Percentiles rank a stretch among this genome's conserved stretches.
phyloP scores from a whole-genome alignment of 2,797 vertebrate genomes.

The Spinus pinus region DNA sequence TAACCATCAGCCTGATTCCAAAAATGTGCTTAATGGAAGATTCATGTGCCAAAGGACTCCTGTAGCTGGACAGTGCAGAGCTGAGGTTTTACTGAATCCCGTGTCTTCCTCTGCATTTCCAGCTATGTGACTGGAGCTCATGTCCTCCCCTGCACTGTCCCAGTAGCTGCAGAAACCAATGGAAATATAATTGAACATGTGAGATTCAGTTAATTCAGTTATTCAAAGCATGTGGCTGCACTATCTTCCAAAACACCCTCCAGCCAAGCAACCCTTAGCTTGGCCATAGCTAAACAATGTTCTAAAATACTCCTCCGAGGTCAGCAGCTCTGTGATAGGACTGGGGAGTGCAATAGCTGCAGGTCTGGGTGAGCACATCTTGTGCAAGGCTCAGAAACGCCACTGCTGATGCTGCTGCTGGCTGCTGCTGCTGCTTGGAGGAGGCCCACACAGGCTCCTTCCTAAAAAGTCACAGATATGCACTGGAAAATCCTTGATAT shows the following conservation, averaged over 20 bases:
- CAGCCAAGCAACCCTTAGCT: background rate
- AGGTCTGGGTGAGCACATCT: background rate
- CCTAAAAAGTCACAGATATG: background rate
- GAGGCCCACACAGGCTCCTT: background rate
- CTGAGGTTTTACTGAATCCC: background rate
- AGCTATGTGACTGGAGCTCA: background rate
- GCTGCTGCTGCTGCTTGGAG: background rate
- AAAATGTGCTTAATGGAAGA: slow-evolving; percentile 11
- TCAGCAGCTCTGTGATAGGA: background rate
- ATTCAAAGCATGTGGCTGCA: background rate
- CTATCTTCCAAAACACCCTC: background rate
- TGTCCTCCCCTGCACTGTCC: background rate
- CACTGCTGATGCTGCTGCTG: background rate
- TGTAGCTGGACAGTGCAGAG: background rate
- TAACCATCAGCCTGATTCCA: background rate
- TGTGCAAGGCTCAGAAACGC: rapidly evolving
- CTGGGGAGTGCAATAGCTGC: background rate
- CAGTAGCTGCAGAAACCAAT: background rate
- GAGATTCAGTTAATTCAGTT: background rate
- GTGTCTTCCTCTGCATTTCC: background rate
- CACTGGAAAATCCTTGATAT: slow-evolving; percentile 34
- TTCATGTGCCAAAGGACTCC: slow-evolving; percentile 5
- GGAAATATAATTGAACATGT: background rate
- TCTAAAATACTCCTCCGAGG: background rate
- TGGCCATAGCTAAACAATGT: background rate